Evolutionary conservation across 2,797 vertebrate genomes (phyloP).

Genomic region (Glyptemys insculpta): DNA sequence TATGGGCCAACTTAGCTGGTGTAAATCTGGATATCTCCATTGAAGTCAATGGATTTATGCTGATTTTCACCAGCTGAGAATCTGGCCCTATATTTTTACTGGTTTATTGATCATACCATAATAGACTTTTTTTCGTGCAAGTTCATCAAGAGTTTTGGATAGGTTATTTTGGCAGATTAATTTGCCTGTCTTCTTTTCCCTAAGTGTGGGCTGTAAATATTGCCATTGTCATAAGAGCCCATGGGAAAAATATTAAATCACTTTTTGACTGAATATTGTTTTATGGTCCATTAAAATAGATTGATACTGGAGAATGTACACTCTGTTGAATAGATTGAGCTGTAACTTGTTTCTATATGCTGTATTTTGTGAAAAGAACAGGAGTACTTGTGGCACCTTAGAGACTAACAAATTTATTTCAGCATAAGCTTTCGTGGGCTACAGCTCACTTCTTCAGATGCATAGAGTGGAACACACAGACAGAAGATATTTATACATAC

Average conservation of each 20-base stretch:
- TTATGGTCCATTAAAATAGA: slow-evolving; percentile 33
- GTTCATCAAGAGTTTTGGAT: background rate
- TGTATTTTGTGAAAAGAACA: background rate
- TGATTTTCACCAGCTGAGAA: background rate
- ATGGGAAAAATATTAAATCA: background rate
- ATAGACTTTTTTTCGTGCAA: slow-evolving; percentile 25
- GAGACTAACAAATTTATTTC: too few species aligned
- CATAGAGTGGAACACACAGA: too few species aligned
- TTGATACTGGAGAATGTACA: background rate
- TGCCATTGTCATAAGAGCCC: background rate
- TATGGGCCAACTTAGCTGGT: background rate
- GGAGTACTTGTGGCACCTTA: too few species aligned
- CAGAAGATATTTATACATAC: too few species aligned
- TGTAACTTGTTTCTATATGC: background rate
- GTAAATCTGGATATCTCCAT: background rate
- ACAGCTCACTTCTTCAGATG: too few species aligned
- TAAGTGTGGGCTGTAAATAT: slow-evolving; percentile 39
- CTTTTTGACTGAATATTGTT: slow-evolving; percentile 22
- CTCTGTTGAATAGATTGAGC: rapidly evolving
- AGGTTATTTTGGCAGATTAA: slow-evolving; percentile 43
- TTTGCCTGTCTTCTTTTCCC: slow-evolving; percentile 40
- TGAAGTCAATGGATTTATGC: background rate
- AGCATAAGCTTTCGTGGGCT: too few species aligned
- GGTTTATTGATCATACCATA: background rate
- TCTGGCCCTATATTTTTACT: slow-evolving; percentile 26